Conservation (phyloP, 2,113 vertebrate genomes). For the Chaetorhynchus papuensis region DNA sequence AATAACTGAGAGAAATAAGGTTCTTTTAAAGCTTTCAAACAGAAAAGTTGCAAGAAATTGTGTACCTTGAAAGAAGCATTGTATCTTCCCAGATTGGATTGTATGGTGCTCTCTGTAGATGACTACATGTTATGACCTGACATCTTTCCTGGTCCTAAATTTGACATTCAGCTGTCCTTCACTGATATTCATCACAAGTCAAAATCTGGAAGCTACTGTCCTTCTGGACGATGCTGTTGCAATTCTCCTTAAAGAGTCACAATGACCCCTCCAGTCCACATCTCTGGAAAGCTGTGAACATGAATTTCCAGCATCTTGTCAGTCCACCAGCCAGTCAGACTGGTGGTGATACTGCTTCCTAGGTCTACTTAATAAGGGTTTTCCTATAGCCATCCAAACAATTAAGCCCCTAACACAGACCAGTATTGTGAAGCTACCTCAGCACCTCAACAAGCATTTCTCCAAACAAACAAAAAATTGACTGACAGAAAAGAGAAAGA, state of each 20-base stretch:
- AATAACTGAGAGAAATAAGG: neutral
- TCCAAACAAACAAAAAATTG: neutral
- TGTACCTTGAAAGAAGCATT: neutral
- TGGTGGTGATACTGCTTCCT: too few relatives aligned
- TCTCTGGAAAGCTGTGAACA: neutral
- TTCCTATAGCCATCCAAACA: neutral
- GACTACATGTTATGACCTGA: neutral
- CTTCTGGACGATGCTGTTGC: neutral
- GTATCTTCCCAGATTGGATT: neutral
- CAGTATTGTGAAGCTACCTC: neutral
- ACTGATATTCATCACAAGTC: neutral
- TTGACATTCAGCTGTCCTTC: neutral
- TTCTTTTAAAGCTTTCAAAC: neutral
- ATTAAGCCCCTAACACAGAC: neutral
- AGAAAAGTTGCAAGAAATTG: neutral
- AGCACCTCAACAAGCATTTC: neutral
- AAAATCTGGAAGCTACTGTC: neutral
- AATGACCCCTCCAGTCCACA: neutral
- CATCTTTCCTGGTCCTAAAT: neutral
- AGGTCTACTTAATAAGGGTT: neutral
- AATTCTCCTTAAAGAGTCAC: neutral
- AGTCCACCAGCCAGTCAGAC: neutral
- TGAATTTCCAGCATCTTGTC: neutral
- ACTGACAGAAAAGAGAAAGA: neutral
- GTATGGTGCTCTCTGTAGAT: neutral